Conservation (phyloP, 2,113 vertebrate genomes). For the Atractosteus spatula region DNA sequence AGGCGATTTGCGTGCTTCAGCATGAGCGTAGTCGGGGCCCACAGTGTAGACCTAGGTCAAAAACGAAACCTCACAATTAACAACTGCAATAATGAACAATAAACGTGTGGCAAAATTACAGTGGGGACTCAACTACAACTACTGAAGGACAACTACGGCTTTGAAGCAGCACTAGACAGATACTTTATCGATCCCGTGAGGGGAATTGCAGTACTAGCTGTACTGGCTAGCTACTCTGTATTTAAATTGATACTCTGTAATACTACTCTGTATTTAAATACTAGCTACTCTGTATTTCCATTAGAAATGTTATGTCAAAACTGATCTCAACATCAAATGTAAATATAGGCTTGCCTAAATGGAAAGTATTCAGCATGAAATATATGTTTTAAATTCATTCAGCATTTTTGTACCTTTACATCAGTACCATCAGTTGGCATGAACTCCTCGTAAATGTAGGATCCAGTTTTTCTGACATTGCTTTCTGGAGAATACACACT, state of each 20-base stretch:
- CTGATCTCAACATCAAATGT: too few relatives aligned
- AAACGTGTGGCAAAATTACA: not conserved
- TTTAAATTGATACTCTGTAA: too few relatives aligned
- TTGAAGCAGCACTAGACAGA: not conserved
- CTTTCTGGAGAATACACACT: constrained; percentile 90
- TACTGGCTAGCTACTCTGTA: too few relatives aligned
- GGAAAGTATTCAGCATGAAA: too few relatives aligned
- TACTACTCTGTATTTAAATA: too few relatives aligned
- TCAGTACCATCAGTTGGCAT: constrained; percentile 91
- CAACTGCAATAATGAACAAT: not conserved
- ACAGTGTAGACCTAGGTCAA: constrained; percentile 81
- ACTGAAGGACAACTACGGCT: not conserved
- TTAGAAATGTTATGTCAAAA: too few relatives aligned
- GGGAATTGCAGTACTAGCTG: too few relatives aligned
- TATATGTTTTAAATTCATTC: not conserved
- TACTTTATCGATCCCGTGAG: not conserved
- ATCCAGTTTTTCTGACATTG: constrained; percentile 84
- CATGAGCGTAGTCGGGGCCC: constrained; percentile 86
- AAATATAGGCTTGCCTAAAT: too few relatives aligned
- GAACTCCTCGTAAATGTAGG: constrained; percentile 89
- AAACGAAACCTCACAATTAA: constrained; percentile 14
- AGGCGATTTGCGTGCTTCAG: constrained; percentile 85
- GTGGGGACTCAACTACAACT: not conserved
- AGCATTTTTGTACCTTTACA: constrained; percentile 73
- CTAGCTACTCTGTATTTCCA: too few relatives aligned